Evolutionary conservation across 1,140 invertebrate genomes (phyloP), one percentile per base, ranked within the genome.

Genomic region (Agrilus planipennis): DNA sequence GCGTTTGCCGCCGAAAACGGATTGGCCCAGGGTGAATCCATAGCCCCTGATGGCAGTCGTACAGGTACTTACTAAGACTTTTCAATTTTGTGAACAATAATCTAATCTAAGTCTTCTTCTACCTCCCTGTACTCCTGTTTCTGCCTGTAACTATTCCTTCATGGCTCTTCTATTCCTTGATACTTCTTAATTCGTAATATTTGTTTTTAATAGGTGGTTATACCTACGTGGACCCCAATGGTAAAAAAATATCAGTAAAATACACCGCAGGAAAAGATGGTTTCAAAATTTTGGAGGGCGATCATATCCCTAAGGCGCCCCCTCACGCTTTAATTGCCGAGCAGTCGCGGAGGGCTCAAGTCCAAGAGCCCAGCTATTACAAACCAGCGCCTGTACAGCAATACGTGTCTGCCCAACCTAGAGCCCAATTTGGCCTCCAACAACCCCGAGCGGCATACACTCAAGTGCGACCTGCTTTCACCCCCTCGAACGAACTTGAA

Each of bases 1-100:
- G 65, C 73, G 19, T 79, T 77, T 50, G 72, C 74, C 5, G 71
- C 75, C 4, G 76, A 79, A 54, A 77, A 77, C 52, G 76, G 76
- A 9, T 58, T 76, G 2, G 72, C 74, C 9, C 75, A 76, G 22
- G 74, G 73, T 17, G 73, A 77, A 55, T 65, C 64, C 36, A 77
- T 77, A 22, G 65, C 69, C 14, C 73, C 75, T 2, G 76, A 77
- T 50, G 75, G 75, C 2, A 73, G 69, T 14, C 61, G 75, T 34
- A 71, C 70, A 4, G 79, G 79, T 2, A n/a, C n/a, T n/a, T n/a
- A n/a, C n/a, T n/a, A n/a, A n/a, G n/a, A n/a, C n/a, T n/a, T n/a
- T n/a, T n/a, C n/a, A 70, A n/a, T n/a, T n/a, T n/a, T n/a, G n/a
- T n/a, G n/a, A n/a, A n/a, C n/a, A n/a, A n/a, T n/a, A n/a, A n/a